Base-by-base conservation (phyloP, 1,140 invertebrate species). In the Bombus difficillimus region DNA sequence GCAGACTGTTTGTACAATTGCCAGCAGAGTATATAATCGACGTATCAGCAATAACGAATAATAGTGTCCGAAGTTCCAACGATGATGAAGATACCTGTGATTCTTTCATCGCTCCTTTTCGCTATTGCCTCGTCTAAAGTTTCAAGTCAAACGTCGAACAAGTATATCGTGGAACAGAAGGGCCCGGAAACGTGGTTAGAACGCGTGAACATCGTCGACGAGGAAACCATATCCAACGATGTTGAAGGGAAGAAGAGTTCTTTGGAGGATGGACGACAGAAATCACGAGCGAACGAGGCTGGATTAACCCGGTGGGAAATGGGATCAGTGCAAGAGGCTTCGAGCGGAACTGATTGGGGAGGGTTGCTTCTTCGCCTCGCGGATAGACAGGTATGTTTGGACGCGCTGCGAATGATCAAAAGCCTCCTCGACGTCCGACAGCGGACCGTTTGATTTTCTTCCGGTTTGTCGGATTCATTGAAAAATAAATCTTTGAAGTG, bases 1-100 rank as follows among this genome's bases (percentile, higher is more conserved):
- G 32, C 32, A 68, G 62, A 77, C 72, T 85, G 77, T 89, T 87
- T 81, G 72, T 41, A 90, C 86, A 88, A 86, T 90, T 89, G 83
- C 78, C 68, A 41, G 71, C 22, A 64, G 78, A 74, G 66, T 91
- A 88, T 91, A 91, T 80, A 91, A 85, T 74, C 66, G 43, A 59
- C n/a, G 47, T 10, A 53, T 13, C n/a, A 71, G n/a, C 32, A 22
- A 80, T 5, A 57, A 79, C 37, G 69, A 32, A 25, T 39, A 73
- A 72, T 59, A 91, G 73, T 85, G 68, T 81, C 69, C 68, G 1
- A 39, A 34, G 37, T 28, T 28, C 59, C 34, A 10, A 59, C 41
- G 62, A 87, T 34, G n/a, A 83, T 87, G 69, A 90, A 87, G 75
- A 66, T 71, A 79, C 68, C 3, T 22, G 10, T 59, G 41, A 72